Base-by-base conservation (phyloP, 2,888 invertebrate species). In the Phlogophora meticulosa region DNA sequence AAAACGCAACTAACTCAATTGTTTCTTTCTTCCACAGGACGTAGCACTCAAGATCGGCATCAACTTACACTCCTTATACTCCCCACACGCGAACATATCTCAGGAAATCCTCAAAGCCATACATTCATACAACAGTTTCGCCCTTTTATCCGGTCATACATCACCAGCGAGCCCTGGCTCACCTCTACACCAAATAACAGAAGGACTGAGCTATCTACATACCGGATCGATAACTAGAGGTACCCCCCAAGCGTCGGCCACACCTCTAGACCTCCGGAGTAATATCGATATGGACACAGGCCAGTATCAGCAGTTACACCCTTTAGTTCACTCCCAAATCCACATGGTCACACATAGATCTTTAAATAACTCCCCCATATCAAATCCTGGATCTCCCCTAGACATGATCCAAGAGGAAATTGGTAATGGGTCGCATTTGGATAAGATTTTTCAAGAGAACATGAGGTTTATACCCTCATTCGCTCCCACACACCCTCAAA, bases 401-500 rank as follows among this genome's bases (percentile, higher is more conserved):
- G 98, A 97, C 85, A 98, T 98, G 96, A 98, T 98, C 53, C 98
- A 97, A 34, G 95, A 95, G 32, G 95, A 95, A 76, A 97, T 97
- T 74, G 96, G 97, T 0, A 95, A 94, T 53, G 95, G 96, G 0
- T 93, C 45, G 2, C 78, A 81, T 55, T 52, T 87, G 0, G 84
- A 88, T 1, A 86, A 87, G 28, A 20, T 34, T 0, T 76, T 78
- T 63, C 78, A 71, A 7, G 85, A 85, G 48, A 73, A 61, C 9
- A 42, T 78, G 28, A 73, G 82, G 73, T 89, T 90, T 34, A 58
- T 69, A 32, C 87, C 91, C 1, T 84, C 69, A 2, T 92, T 90
- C 49, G 79, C 86, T 0, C 76, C 89, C 0, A 94, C 88, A 15
- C 97, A 98, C 88, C 98, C 99, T 0, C 98, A 98, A 91, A 99